Evolutionary conservation across 2,888 invertebrate genomes (phyloP), one percentile per base, ranked within the genome.

Genomic region (Trissolcus japonicus): DNA sequence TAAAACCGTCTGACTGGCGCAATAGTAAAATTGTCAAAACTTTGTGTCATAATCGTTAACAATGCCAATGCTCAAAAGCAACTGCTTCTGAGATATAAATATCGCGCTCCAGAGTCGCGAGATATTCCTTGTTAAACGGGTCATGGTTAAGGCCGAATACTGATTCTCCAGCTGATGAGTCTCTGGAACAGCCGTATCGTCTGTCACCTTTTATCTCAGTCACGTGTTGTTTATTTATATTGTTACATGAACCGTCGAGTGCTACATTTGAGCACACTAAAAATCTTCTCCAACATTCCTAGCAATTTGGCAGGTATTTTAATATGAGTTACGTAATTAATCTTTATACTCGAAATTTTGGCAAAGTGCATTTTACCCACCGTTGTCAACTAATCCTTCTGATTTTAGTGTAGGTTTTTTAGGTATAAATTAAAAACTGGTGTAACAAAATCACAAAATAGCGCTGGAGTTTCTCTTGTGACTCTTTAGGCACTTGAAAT

Each of bases 271-370:
- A 35, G 35, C 35, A 11, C 11, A 7, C 1, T 6, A 35, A 35
- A 7, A 0, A 35, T 35, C 35, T 35, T 55, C n/a, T 62, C 54
- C 59, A 46, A 51, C 56, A 56, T 59, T 53, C 59, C 19, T 51
- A 77, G 63, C 63, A 69, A 65, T 78, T 78, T 78, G 69, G 74
- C 73, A 73, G 59, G 60, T 68, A 63, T 63, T 68, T 62, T 17
- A 67, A 46, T 68, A 63, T 51, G 16, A 50, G 43, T 77, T 77
- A 77, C 29, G 48, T 63, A 77, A 77, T 51, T 25, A 14, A 55
- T 46, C 51, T 71, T 62, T 61, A 40, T 61, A 60, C 43, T 21
- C 16, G 9, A n/a, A 62, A 57, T 59, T 11, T 65, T 65, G 68
- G 57, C 59, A n/a, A 66, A 53, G 60, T 46, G 43, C 62, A 25